Conservation (phyloP, 2,888 invertebrate species). For the Eilema sororculum region DNA sequence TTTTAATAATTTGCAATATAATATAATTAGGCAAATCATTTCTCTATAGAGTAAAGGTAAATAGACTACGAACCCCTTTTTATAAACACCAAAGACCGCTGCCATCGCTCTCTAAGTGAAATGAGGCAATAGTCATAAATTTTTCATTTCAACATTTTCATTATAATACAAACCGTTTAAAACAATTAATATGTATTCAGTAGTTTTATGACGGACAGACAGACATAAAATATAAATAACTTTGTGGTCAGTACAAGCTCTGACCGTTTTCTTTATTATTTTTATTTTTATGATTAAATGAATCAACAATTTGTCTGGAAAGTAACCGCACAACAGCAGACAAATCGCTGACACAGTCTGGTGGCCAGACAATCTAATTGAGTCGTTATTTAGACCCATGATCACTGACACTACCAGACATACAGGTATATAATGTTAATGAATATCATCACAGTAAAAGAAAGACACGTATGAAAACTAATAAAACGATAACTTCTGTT, state of each 20-base stretch:
- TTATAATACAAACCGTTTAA: not conserved
- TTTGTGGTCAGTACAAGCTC: not conserved
- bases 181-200: not conserved
- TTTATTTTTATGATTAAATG: not conserved
- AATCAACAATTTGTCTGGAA: conserved; percentile 26
- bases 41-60: too few species aligned
- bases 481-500: conserved; percentile 38
- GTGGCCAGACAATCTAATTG: conserved; percentile 51
- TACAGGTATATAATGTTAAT: too few species aligned
- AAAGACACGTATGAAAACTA: conserved; percentile 50
- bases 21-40: too few species aligned
- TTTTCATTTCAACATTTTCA: not conserved
- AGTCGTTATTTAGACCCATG: conserved; percentile 17
- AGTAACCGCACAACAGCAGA: conserved; percentile 19
- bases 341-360: conserved; percentile 42
- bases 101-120: not conserved
- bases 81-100: not conserved
- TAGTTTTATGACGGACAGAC: not conserved
- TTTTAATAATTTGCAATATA: too few species aligned
- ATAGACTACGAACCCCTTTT: too few species aligned
- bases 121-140: too few species aligned
- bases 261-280: not conserved
- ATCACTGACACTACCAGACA: not conserved
- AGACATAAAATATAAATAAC: not conserved
- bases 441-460: conserved; percentile 11